These are phyloP conservation scores for Zaprionus obscuricornis DNA, from an alignment of 2,888 invertebrate species.

Conservation along the genomic window DNA sequence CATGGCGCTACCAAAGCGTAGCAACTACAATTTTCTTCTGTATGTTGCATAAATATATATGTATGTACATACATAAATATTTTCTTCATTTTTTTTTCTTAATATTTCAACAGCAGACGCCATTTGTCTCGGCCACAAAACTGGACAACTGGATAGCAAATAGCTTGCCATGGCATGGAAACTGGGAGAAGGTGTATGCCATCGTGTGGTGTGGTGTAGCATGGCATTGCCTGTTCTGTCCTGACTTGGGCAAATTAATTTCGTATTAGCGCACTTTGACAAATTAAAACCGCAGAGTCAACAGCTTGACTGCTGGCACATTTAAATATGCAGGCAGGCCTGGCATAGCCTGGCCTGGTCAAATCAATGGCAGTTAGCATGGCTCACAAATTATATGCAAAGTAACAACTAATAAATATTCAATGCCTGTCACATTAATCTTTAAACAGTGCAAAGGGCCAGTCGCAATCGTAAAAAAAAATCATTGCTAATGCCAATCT, in stretches of 20 bases:
- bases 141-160: too few species aligned
- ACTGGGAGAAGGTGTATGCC: background rate
- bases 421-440: constrained; percentile 78
- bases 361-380: constrained; percentile 70
- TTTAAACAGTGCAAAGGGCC: constrained; percentile 69
- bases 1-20: constrained; percentile 33
- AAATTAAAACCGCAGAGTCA: constrained; percentile 77
- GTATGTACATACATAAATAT: background rate
- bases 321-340: constrained; percentile 63
- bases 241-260: constrained; percentile 68
- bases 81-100: constrained; percentile 44
- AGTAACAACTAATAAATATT: constrained; percentile 76
- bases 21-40: constrained; percentile 25
- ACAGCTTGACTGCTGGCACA: constrained; percentile 66
- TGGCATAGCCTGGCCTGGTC: constrained; percentile 38
- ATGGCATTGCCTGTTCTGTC: constrained; percentile 9
- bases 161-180: constrained; percentile 50
- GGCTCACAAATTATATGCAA: constrained; percentile 75
- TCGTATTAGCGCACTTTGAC: constrained; percentile 78
- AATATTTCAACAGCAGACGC: constrained; percentile 76
- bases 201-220: too few species aligned
- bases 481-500: constrained; percentile 79
- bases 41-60: too few species aligned
- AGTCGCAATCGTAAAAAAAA: constrained; percentile 49
- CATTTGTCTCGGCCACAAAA: constrained; percentile 73